Evolutionary conservation across 2,113 vertebrate genomes (phyloP), one percentile per base, ranked within the genome.

Genomic region (Aptenodytes patagonicus): DNA sequence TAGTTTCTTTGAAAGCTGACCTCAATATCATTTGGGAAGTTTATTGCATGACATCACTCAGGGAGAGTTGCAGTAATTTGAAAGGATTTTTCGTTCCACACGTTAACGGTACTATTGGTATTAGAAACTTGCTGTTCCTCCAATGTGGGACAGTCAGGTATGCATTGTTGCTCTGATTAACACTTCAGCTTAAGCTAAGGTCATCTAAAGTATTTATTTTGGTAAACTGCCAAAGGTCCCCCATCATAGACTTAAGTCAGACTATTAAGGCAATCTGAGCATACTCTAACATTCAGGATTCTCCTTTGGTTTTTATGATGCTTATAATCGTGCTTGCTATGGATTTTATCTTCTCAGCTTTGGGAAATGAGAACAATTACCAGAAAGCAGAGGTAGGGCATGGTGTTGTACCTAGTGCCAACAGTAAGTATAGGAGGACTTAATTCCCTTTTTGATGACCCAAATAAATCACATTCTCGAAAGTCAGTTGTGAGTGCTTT

Each of bases 161-260:
- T 31, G 17, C 5, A 4, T 2, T 29, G 3, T 9, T 87, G 71
- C 24, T 78, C 69, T 61, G 34, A 58, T 15, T 54, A 73, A 73
- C 0, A 0, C 51, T 22, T 73, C 14, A 72, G 1, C 29, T 54
- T 76, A 28, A 71, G 12, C 25, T 34, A 34, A 52, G 19, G 17
- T 25, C 8, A 32, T 40, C n/a, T n/a, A 16, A 54, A 66, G 11
- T n/a, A 75, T n/a, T 58, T 40, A 14, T 44, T 58, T 36, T 68
- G 36, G n/a, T 31, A 58, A 77, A 47, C 3, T 29, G 28, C 5
- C 16, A 72, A 36, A 87, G 44, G 29, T 54, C 3, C 28, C 32
- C 71, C 8, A 26, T 46, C 19, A 9, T 0, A 54, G 24, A 34
- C 34, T 70, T 29, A 44, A 66, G 44, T 36, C 44, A 68, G 64